A percentile compares a stretch with the other conserved stretches of the same genome.
Conservation (phyloP, 1,140 invertebrate genomes). For the Heliothis subflexa region DNA sequence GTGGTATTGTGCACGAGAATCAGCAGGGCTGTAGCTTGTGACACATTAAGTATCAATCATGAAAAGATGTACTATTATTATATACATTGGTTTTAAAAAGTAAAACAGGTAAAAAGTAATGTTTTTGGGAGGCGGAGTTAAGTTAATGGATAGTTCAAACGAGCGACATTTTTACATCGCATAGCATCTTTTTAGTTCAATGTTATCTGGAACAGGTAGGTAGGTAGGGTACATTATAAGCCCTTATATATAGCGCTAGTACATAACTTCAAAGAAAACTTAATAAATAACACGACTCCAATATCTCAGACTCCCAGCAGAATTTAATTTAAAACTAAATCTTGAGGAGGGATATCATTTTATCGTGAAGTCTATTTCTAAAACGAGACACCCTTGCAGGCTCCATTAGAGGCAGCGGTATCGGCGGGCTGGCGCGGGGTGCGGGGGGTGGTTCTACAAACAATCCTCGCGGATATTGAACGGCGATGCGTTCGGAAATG, state of each 20-base stretch:
- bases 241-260: no score
- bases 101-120: no score
- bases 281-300: slow-evolving; percentile 22
- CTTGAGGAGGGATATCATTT: slow-evolving; percentile 44
- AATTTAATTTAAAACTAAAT: slow-evolving; percentile 46
- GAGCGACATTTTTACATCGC: not conserved
- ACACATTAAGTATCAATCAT: no score
- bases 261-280: slow-evolving; percentile 12
- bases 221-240: not conserved
- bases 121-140: no score
- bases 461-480: slow-evolving; percentile 84
- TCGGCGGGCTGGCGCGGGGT: slow-evolving; percentile 48
- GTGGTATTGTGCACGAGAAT: slow-evolving; percentile 11
- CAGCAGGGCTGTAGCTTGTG: slow-evolving; percentile 13
- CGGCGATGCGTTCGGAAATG: slow-evolving; percentile 83
- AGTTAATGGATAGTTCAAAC: not conserved
- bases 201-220: not conserved
- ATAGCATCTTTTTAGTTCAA: no score
- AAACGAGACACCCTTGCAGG: slow-evolving; percentile 72
- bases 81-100: no score
- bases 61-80: no score
- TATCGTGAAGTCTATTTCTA: slow-evolving; percentile 68
- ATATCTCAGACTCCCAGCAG: not conserved
- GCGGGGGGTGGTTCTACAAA: slow-evolving; percentile 69
- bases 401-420: slow-evolving; percentile 72